Conservation (phyloP, 2,888 invertebrate species). For the Cephalotes varians region DNA sequence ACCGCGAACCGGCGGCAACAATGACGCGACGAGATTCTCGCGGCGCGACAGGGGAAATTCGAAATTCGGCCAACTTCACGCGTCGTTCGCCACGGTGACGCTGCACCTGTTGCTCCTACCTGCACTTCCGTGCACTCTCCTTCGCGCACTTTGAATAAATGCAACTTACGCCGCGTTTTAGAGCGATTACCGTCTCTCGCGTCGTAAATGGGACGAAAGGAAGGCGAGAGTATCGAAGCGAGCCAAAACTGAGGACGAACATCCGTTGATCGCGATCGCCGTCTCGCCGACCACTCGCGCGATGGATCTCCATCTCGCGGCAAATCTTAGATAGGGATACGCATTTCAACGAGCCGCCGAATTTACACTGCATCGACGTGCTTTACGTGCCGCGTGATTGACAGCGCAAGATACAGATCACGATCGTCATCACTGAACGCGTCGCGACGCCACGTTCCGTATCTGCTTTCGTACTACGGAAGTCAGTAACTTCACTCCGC, state of each 20-base stretch:
- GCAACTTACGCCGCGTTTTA: background rate
- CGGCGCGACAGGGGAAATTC: background rate
- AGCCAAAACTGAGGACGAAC: background rate
- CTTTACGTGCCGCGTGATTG: background rate
- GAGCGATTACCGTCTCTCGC: background rate
- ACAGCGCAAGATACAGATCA: background rate
- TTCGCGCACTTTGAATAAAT: background rate
- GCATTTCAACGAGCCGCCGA: background rate
- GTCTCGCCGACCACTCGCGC: background rate
- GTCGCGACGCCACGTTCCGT: background rate
- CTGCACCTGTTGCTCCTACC: slow-evolving; percentile 28
- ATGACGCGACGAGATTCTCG: background rate
- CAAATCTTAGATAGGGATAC: background rate
- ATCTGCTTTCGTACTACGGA: background rate
- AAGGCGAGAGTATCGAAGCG: background rate
- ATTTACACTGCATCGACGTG: background rate
- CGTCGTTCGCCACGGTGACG: background rate
- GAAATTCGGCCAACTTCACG: background rate
- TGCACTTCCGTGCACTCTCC: background rate
- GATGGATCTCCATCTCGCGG: background rate
- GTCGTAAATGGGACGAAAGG: background rate
- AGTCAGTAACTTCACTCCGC: too few relatives aligned
- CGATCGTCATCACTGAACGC: background rate
- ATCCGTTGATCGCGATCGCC: background rate
- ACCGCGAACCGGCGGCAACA: background rate